Conservation (phyloP, 2,113 vertebrate species). For the Puntigrus tetrazona region DNA sequence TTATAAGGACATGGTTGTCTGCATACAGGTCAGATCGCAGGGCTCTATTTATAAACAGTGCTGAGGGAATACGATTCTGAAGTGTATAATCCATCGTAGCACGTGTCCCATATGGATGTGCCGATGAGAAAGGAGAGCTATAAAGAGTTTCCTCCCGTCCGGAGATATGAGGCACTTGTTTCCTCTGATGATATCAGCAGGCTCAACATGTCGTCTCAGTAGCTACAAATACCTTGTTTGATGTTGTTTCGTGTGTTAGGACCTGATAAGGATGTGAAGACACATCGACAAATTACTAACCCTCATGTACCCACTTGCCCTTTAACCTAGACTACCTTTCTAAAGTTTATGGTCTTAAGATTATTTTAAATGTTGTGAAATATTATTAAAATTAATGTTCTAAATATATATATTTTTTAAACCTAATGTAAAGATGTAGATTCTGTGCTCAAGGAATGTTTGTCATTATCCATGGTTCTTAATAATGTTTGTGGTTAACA, state of each 20-base stretch:
- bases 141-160: not conserved
- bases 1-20: conserved; percentile 29
- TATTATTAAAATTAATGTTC: not conserved
- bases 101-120: not conserved
- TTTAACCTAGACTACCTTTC: not conserved
- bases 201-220: not conserved
- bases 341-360: not conserved
- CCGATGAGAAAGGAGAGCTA: not conserved
- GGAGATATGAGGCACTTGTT: not conserved
- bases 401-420: not conserved
- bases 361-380: not conserved
- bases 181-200: not conserved
- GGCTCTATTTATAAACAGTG: not conserved
- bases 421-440: too few species aligned
- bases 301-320: not conserved
- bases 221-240: not conserved
- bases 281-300: not conserved
- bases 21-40: not conserved
- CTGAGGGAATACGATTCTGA: not conserved
- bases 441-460: not conserved
- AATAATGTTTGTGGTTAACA: too few species aligned
- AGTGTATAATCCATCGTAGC: conserved; percentile 2
- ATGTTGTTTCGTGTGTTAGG: not conserved
- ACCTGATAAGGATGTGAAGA: not conserved
- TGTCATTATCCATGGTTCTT: too few species aligned